These are phyloP conservation scores for Platycheirus rosarum DNA, from an alignment of 2,888 invertebrate species.

Conservation along the genomic window DNA sequence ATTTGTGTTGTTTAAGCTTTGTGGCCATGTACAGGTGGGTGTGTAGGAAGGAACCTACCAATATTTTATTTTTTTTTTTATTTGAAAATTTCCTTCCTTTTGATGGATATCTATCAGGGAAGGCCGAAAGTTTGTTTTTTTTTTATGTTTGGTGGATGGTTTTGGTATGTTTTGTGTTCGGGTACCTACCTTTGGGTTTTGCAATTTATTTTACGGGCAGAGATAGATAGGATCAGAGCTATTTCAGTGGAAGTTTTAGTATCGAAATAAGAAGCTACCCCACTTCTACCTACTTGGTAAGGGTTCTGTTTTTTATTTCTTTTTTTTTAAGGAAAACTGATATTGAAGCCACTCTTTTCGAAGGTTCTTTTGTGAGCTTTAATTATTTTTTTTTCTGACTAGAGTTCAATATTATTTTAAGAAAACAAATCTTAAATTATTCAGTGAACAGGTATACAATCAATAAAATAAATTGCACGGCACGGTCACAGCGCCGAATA, in stretches of 20 bases:
- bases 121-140: constrained; percentile 1
- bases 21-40: constrained; percentile 26
- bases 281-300: too few species aligned
- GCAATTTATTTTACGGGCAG: constrained; percentile 20
- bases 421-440: too few species aligned
- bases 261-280: too few species aligned
- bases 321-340: too few species aligned
- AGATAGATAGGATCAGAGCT: constrained; percentile 2
- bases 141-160: constrained; percentile 1
- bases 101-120: constrained; percentile 25
- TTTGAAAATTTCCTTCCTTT: neutral
- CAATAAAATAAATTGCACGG: too few species aligned
- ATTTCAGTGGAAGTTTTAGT: neutral
- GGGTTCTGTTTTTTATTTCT: too few species aligned
- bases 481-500: too few species aligned
- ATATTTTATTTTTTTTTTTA: constrained; percentile 9
- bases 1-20: constrained; percentile 56
- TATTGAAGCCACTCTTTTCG: too few species aligned
- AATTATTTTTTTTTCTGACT: too few species aligned
- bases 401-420: too few species aligned
- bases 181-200: neutral
- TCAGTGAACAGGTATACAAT: too few species aligned
- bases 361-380: too few species aligned
- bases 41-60: neutral
- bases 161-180: constrained; percentile 8